Base-by-base conservation (phyloP, 2,797 vertebrate species). In the Gambusia yucatana region DNA sequence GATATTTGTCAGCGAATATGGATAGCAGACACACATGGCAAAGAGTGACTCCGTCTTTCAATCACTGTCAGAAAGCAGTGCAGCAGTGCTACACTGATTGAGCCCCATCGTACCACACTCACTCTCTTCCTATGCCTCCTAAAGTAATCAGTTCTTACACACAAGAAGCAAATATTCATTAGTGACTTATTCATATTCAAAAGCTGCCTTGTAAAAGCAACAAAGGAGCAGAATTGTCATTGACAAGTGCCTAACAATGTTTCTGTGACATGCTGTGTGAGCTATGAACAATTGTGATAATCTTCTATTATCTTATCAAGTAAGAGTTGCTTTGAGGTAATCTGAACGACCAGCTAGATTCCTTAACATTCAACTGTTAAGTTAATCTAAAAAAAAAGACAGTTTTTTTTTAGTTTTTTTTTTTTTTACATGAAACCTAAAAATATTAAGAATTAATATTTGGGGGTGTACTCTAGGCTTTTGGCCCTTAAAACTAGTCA, bases 131-230 rank as follows among this genome's bases (percentile, higher is more conserved):
- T 80, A 88, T 81, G 86, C 84, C 91, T 90, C 89, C 91, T 83
- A 87, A 88, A 91, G 92, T 92, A 92, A 95, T 95, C 92, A 93
- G 93, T 95, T 90, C 90, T 86, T 80, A 65, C 84, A 50, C 61
- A 65, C 89, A 61, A 86, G 82, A 82, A 89, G 86, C 91, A 96
- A 94, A 93, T 91, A 92, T 92, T 93, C 94, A 95, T 95, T 93
- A 93, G 89, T 36, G 85, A 89, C 87, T 90, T 91, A 90, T 94
- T 94, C 91, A 92, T 90, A 91, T 90, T 95, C 90, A 92, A 91
- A 92, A 86, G 78, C 79, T 52, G 82, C 75, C 86, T 89, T 88
- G 80, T 84, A 55, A 86, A 88, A 91, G 83, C 83, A 84, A 92
- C 89, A 93, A 92, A 87, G 84, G 82, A 88, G 83, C 77, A 55